phyloP scores from a whole-genome alignment of 2,113 vertebrate species.

The Motacilla tschutschensis region DNA sequence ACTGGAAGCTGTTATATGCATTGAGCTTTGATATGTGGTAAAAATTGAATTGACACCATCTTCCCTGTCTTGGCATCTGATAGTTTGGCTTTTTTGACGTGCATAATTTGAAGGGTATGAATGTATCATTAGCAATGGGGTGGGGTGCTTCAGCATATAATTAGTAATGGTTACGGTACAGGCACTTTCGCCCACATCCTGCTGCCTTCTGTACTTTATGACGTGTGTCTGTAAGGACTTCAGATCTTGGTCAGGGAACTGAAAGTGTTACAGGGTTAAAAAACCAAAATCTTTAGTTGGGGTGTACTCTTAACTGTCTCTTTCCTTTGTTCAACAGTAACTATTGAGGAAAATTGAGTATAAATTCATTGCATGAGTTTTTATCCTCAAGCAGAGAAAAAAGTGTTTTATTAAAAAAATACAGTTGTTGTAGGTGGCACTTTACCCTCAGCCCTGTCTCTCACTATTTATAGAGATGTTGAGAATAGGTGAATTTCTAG shows the following conservation, averaged over 20 bases:
- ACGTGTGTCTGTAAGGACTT: neutral
- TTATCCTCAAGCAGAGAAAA: neutral
- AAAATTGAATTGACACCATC: neutral
- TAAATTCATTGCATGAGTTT: neutral
- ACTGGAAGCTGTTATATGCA: neutral
- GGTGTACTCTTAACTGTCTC: neutral
- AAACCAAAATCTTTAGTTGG: neutral
- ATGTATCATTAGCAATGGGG: neutral
- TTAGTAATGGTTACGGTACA: neutral
- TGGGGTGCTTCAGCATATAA: neutral
- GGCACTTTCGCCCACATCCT: neutral
- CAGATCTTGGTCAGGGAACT: neutral
- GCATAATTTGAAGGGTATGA: neutral
- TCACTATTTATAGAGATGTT: neutral
- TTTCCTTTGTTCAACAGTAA: neutral
- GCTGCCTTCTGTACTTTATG: neutral
- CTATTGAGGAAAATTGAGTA: neutral
- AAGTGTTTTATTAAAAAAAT: neutral
- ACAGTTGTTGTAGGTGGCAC: fast-evolving
- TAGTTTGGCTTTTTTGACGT: neutral
- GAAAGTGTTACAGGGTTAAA: neutral
- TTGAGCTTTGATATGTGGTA: neutral
- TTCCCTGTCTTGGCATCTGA: neutral
- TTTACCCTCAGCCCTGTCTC: neutral
- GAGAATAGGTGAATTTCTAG: neutral